Base-by-base conservation (phyloP, 2,113 vertebrate species). In the Fulmarus glacialis region DNA sequence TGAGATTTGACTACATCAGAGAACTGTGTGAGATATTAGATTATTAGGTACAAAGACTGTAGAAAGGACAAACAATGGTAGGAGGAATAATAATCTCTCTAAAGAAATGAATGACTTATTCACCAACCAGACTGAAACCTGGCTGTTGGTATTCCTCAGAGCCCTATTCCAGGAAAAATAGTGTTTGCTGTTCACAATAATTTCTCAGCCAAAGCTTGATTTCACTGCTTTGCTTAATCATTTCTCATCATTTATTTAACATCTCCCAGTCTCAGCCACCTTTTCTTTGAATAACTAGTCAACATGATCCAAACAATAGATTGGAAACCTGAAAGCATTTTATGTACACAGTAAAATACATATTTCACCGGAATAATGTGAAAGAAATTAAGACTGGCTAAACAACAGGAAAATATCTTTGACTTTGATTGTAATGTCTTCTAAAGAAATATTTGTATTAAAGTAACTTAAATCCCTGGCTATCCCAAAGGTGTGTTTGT, bases 181-280 rank as follows among this genome's bases (percentile, higher is more conserved):
- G 9, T 64, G 21, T 32, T 91, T 80, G 11, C 64, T 86, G n/a
- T 60, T 90, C 80, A 62, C 64, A 96, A 74, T 82, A 93, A 81
- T 89, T 96, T 89, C 77, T 95, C 29, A 68, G 36, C 4, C 64
- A 88, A 93, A 58, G 72, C 34, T 70, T 93, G 80, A 74, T 94
- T 97, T 86, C 62, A 52, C n/a, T 67, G 16, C 59, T 90, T 75
- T 82, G 9, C 23, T 84, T 90, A 74, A 87, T 12, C 40, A 95
- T 87, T 96, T 86, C 73, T 90, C 94, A 92, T 89, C 22, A 70
- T 81, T 96, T 79, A 23, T 93, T 96, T 96, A 95, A 72, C 73
- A 70, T 82, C 10, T 85, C 15, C 13, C n/a, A 73, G 23, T 45
- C 63, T 94, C 77, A 93, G 42, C 19, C 2, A 4, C 13, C 27